phyloP scores from a whole-genome alignment of 2,113 vertebrate species.

The Gobiocypris rarus region DNA sequence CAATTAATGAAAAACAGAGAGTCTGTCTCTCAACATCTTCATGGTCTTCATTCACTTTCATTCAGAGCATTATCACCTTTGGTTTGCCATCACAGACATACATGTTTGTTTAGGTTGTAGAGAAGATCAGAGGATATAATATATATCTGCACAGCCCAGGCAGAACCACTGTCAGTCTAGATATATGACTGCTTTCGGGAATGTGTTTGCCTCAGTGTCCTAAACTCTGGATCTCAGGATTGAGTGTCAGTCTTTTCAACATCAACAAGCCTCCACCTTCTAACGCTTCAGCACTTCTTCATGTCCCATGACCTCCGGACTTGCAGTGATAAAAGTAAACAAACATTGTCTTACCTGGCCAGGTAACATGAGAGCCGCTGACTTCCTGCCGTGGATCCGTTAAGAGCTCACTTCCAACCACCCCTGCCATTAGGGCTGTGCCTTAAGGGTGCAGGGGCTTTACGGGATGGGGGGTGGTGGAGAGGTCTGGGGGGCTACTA shows the following conservation, averaged over 20 bases:
- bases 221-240: slow-evolving; percentile 60
- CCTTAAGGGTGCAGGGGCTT: slow-evolving; percentile 56
- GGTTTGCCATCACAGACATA: neutral
- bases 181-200: slow-evolving; percentile 31
- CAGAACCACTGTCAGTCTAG: slow-evolving; percentile 10
- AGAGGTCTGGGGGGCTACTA: slow-evolving; percentile 47
- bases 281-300: slow-evolving; percentile 51
- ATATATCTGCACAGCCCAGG: neutral
- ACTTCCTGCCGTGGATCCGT: slow-evolving; percentile 65
- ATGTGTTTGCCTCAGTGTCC: slow-evolving; percentile 1
- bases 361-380: slow-evolving; percentile 74
- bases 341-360: slow-evolving; percentile 78
- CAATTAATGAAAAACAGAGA: neutral
- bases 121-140: neutral
- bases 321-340: slow-evolving; percentile 72
- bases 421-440: slow-evolving; percentile 55
- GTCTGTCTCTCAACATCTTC: neutral
- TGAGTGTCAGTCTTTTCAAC: slow-evolving; percentile 68
- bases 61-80: neutral
- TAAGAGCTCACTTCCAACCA: slow-evolving; percentile 57
- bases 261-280: slow-evolving; percentile 60
- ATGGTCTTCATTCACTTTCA: neutral
- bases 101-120: neutral
- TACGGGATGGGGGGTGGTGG: slow-evolving; percentile 35
- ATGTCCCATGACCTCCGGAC: slow-evolving; percentile 70